A percentile compares a stretch with the other conserved stretches of the same genome.
These are phyloP conservation scores for Orestias chungarensis DNA, from an alignment of 2,797 vertebrate genomes.

Conservation along the genomic window DNA sequence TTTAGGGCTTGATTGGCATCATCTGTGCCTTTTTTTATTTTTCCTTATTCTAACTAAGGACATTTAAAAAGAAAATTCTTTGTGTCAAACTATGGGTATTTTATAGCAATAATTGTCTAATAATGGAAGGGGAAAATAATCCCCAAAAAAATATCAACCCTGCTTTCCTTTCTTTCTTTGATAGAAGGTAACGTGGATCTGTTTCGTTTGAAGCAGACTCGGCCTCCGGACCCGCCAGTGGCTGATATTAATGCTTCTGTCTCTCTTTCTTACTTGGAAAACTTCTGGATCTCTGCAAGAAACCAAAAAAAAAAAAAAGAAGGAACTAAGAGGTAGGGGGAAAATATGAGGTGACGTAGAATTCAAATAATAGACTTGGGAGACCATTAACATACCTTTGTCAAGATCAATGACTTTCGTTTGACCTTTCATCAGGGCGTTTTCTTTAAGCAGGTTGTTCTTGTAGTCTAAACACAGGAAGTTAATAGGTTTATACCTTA, in stretches of 20 bases:
- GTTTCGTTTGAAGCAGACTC: slow-evolving; percentile 34
- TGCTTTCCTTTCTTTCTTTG: slow-evolving; percentile 12
- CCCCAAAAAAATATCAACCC: background rate
- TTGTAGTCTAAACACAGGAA: slow-evolving; percentile 87
- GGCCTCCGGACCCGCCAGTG: slow-evolving; percentile 88
- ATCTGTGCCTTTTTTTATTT: background rate
- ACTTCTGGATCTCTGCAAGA: slow-evolving; percentile 75
- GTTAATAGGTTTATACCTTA: background rate
- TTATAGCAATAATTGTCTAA: slow-evolving; percentile 3
- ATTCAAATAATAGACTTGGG: background rate
- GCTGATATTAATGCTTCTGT: slow-evolving; percentile 48
- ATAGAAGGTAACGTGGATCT: slow-evolving; percentile 26
- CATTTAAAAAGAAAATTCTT: background rate
- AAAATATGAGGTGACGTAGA: background rate
- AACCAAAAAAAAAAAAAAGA: slow-evolving; percentile 11
- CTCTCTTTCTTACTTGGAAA: slow-evolving; percentile 66
- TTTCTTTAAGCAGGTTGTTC: slow-evolving; percentile 96
- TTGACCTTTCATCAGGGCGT: slow-evolving; percentile 77
- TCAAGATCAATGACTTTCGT: slow-evolving; percentile 91
- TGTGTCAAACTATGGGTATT: slow-evolving; percentile 18
- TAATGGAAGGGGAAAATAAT: background rate
- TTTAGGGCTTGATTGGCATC: background rate
- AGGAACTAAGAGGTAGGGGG: background rate
- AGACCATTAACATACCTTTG: slow-evolving; percentile 80
- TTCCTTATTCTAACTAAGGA: slow-evolving; percentile 10